phyloP scores from a whole-genome alignment of 1,140 invertebrate species.

The Drosophila miranda region DNA sequence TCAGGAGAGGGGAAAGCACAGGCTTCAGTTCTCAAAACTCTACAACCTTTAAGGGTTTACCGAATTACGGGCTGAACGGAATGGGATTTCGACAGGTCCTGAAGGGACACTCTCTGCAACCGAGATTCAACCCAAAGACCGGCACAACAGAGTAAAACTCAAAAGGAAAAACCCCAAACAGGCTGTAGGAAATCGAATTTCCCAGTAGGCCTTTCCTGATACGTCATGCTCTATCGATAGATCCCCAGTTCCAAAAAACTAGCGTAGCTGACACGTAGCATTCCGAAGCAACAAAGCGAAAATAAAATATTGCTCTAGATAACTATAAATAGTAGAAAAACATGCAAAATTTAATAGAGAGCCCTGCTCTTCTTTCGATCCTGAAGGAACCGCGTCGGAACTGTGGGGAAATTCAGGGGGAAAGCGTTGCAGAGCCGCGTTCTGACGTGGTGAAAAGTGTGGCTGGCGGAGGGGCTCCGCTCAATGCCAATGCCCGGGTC shows the following conservation, averaged over 20 bases:
- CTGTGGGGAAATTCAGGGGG: background rate
- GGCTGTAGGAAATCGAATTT: background rate
- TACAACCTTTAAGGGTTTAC: too few species aligned
- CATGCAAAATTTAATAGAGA: constrained; percentile 46
- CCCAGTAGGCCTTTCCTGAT: background rate
- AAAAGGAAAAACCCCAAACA: too few species aligned
- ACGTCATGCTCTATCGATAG: background rate
- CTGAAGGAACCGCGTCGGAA: constrained; percentile 15
- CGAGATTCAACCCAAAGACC: too few species aligned
- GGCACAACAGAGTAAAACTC: too few species aligned
- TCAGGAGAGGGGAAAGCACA: too few species aligned
- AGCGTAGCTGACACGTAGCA: constrained; percentile 22
- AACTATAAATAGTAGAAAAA: background rate
- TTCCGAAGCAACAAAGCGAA: background rate
- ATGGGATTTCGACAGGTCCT: too few species aligned
- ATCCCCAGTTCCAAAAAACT: background rate
- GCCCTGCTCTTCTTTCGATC: constrained; percentile 22
- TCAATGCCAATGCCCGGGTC: constrained; percentile 36
- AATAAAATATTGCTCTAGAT: background rate
- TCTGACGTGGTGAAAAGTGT: background rate
- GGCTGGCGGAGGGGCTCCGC: background rate
- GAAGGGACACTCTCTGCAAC: too few species aligned
- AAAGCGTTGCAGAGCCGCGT: too few species aligned
- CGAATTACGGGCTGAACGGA: too few species aligned
- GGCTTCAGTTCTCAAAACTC: too few species aligned